These are phyloP conservation scores for Xestobium rufovillosum DNA, from an alignment of 2,888 invertebrate species.

Conservation along the genomic window DNA sequence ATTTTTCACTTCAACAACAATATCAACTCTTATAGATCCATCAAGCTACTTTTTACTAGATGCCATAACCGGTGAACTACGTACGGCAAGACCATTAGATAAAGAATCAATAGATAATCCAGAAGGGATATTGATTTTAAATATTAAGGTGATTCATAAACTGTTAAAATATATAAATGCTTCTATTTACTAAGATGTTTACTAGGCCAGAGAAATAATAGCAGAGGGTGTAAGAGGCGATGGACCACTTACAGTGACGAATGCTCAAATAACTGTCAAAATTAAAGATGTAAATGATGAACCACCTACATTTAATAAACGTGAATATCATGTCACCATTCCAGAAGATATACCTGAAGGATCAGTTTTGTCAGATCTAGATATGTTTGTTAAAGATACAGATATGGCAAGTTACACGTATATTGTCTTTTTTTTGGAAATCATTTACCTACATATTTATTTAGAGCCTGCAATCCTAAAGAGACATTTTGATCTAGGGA, in stretches of 20 bases:
- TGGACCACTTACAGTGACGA: slow-evolving; percentile 60
- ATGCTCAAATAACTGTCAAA: slow-evolving; percentile 70
- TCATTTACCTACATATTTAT: background rate
- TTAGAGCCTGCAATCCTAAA: no score
- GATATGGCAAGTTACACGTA: slow-evolving; percentile 67
- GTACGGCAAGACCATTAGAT: slow-evolving; percentile 77
- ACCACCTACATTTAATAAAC: slow-evolving; percentile 72
- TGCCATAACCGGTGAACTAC: slow-evolving; percentile 68
- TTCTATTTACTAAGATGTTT: background rate
- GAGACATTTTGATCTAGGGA: no score
- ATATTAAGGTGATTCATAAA: slow-evolving; percentile 56
- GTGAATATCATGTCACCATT: slow-evolving; percentile 73
- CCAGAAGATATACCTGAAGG: slow-evolving; percentile 77
- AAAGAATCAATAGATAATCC: slow-evolving; percentile 74
- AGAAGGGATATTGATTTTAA: slow-evolving; percentile 68
- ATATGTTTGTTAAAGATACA: slow-evolving; percentile 79
- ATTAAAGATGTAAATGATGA: slow-evolving; percentile 87
- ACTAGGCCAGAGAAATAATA: slow-evolving; percentile 68
- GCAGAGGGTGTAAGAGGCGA: slow-evolving; percentile 62
- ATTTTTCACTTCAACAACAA: no score
- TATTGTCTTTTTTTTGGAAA: background rate
- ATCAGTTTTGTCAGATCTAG: slow-evolving; percentile 70
- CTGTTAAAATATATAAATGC: background rate
- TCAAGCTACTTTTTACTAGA: slow-evolving; percentile 80
- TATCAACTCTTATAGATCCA: no score